Percentiles rank a stretch among this genome's conserved stretches.
Evolutionary conservation across 2,113 vertebrate genomes (phyloP).

Genomic region (Rhinolophus ferrumequinum): DNA sequence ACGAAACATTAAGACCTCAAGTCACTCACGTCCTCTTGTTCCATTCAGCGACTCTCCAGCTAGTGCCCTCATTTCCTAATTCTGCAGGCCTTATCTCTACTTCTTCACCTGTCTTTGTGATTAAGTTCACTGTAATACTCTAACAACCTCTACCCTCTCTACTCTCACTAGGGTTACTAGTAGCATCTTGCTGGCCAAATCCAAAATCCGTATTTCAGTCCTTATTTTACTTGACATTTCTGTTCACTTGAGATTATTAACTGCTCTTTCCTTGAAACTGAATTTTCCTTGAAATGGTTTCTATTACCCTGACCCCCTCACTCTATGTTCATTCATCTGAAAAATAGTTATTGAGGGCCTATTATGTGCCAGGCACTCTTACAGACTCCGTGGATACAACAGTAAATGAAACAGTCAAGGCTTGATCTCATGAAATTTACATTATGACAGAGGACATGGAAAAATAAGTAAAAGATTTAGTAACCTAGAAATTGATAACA

Average conservation of each 20-base stretch:
- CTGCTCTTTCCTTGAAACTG: not conserved
- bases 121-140: fast-evolving
- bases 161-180: not conserved
- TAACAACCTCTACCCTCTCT: not conserved
- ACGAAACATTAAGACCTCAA: not conserved
- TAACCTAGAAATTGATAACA: not conserved
- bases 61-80: not conserved
- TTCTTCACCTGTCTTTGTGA: not conserved
- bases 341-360: not conserved
- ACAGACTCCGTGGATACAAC: not conserved
- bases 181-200: not conserved
- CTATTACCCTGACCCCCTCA: not conserved
- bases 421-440: not conserved
- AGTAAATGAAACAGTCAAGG: not conserved
- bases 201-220: not conserved
- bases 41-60: not conserved
- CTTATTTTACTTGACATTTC: not conserved
- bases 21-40: not conserved
- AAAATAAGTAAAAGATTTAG: not conserved
- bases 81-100: fast-evolving
- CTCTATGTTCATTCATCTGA: not conserved
- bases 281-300: not conserved
- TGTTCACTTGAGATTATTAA: not conserved
- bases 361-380: not conserved
- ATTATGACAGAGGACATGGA: not conserved